Percentiles rank a stretch among this genome's conserved stretches.
These are phyloP conservation scores for Neosalanx taihuensis DNA, from an alignment of 2,797 vertebrate species.

Conservation along the genomic window DNA sequence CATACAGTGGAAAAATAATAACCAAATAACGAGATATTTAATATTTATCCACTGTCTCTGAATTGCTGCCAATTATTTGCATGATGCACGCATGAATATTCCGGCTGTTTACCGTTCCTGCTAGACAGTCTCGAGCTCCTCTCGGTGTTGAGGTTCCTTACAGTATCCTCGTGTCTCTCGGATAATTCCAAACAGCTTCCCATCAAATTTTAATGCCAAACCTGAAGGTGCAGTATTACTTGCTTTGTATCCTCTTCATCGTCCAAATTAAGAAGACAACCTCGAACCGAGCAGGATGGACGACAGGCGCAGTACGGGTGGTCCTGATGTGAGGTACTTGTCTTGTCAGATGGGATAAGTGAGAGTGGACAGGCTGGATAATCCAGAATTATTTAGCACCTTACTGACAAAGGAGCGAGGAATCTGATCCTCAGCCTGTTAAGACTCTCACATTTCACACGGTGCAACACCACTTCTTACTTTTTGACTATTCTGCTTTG, in stretches of 20 bases:
- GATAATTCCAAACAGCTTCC: slow-evolving; percentile 65
- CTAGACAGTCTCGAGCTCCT: slow-evolving; percentile 41
- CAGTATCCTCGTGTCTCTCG: slow-evolving; percentile 29
- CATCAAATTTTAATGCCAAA: slow-evolving; percentile 76
- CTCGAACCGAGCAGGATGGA: not conserved
- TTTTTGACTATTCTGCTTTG: slow-evolving; percentile 41
- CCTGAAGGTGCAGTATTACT: slow-evolving; percentile 76
- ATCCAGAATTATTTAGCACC: slow-evolving; percentile 76
- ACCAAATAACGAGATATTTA: not conserved
- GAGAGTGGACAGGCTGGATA: slow-evolving; percentile 57
- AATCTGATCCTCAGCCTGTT: slow-evolving; percentile 62
- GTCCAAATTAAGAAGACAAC: slow-evolving; percentile 30
- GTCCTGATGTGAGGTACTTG: slow-evolving; percentile 15
- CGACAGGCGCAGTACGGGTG: not conserved
- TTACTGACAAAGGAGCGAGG: slow-evolving; percentile 64
- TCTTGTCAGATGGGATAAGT: slow-evolving; percentile 46
- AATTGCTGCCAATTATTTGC: not conserved
- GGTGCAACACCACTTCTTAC: slow-evolving; percentile 25
- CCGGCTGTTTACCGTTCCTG: slow-evolving; percentile 58
- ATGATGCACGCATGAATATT: not conserved
- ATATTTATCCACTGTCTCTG: not conserved
- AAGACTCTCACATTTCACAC: slow-evolving; percentile 65
- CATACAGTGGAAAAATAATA: not conserved
- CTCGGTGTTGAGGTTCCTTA: slow-evolving; percentile 29
- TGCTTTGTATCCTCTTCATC: slow-evolving; percentile 67